Base-by-base conservation (phyloP, 2,888 invertebrate genomes). In the Melieria crassipennis region DNA sequence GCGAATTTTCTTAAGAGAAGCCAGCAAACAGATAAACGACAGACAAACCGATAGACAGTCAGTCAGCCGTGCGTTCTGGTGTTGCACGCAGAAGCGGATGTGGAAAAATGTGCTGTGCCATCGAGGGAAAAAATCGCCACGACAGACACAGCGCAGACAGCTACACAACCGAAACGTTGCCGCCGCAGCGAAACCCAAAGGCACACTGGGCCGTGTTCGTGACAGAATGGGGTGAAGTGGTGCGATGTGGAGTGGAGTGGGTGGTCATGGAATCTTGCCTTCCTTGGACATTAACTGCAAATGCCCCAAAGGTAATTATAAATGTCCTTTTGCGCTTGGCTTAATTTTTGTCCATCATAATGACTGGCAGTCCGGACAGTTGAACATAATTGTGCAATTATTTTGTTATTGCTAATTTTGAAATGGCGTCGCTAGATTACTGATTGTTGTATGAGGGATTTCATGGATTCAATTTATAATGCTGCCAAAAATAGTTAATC, bases 301-400 rank as follows among this genome's bases (percentile, higher is more conserved):
- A 82, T 81, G 81, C 78, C 84, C 83, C 83, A 73, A 75, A 79
- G 84, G 84, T 84, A 83, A 84, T 83, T 83, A 83, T 82, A 84
- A 83, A 81, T 81, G 83, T 84, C 79, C 78, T 81, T 80, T 79
- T 77, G 74, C 68, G 77, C 75, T 77, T 78, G 73, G 75, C 77
- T 78, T 79, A 77, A 76, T 76, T 76, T 74, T 68, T 62, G 65
- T 67, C 70, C 71, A 80, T 83, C 83, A 83, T 58, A 83, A 83
- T 83, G 83, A 83, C 75, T 83, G 83, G 81, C 82, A 83, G 81
- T 73, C 70, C 79, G 77, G 80, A 81, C 84, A 83, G 82, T 83
- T 82, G 81, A 79, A 83, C 84, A 83, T 83, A 83, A 83, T 84
- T 84, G 83, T 83, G 81, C 83, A 84, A 83, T 83, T 83, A 83